Conservation (phyloP, 1,140 invertebrate genomes). For the Trinorchestia longiramus region DNA sequence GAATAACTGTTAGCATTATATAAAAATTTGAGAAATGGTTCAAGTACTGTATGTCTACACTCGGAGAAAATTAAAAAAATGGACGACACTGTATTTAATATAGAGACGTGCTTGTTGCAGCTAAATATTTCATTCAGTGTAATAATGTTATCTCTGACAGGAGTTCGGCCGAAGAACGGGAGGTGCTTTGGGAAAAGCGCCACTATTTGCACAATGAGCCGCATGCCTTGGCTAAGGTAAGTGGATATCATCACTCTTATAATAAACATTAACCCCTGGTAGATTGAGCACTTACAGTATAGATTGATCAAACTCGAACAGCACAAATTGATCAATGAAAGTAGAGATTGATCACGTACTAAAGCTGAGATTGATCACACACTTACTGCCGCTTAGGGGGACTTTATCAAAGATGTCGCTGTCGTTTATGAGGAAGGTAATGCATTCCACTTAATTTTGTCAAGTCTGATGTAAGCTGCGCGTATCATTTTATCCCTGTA, state of each 20-base stretch:
- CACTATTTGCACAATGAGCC: slow-evolving; percentile 88
- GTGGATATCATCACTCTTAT: neutral
- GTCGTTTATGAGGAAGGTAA: neutral
- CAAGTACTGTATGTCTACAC: too few species aligned
- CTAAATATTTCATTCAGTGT: neutral
- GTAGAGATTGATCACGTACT: neutral
- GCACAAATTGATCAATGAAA: neutral
- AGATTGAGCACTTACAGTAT: neutral
- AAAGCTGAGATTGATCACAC: neutral
- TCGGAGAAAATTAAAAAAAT: too few species aligned
- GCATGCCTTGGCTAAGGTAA: slow-evolving; percentile 85
- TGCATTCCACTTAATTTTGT: neutral
- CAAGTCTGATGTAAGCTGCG: too few species aligned
- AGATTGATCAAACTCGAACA: neutral
- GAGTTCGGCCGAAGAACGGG: slow-evolving; percentile 73
- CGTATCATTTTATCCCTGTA: neutral
- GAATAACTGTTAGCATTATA: too few species aligned
- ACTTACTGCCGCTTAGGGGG: neutral
- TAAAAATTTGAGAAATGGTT: too few species aligned
- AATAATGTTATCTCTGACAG: slow-evolving; percentile 53
- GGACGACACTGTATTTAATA: too few species aligned
- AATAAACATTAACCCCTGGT: neutral
- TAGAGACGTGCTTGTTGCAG: neutral
- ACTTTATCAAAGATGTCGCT: neutral
- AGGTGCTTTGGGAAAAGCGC: slow-evolving; percentile 94